Conservation (phyloP, 53 echinoderm and acorn worm species). For the Stichopus horrens region DNA sequence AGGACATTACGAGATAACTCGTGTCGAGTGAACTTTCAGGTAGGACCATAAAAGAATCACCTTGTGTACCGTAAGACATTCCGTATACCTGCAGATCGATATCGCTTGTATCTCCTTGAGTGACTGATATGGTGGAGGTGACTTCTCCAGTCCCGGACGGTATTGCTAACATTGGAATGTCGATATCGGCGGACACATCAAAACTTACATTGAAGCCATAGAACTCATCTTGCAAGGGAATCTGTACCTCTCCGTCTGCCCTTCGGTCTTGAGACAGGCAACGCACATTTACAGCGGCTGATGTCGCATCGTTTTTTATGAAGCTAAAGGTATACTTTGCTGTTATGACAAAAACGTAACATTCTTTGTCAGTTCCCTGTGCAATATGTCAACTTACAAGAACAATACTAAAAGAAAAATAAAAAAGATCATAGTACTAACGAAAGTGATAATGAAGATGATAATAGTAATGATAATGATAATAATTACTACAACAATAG, state of each 20-base stretch:
- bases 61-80: background rate
- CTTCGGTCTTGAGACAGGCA: background rate
- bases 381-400: no score
- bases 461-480: no score
- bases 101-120: background rate
- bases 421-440: no score
- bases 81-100: constrained; percentile 2
- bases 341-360: background rate
- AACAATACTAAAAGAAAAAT: no score
- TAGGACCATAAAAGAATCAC: constrained; percentile 17
- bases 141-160: background rate
- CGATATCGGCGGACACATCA: background rate
- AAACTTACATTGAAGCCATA: background rate
- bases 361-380: no score
- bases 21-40: background rate
- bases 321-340: constrained; percentile 23
- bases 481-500: no score
- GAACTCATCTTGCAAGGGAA: background rate
- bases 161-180: background rate
- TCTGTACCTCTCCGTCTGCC: background rate
- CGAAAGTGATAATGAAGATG: no score
- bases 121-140: background rate
- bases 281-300: background rate
- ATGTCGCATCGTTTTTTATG: constrained; percentile 14
- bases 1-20: constrained; percentile 15